Evolutionary conservation across 2,888 invertebrate genomes (phyloP), one percentile per base, ranked within the genome.

Genomic region (Nipponacmea schrenckii): DNA sequence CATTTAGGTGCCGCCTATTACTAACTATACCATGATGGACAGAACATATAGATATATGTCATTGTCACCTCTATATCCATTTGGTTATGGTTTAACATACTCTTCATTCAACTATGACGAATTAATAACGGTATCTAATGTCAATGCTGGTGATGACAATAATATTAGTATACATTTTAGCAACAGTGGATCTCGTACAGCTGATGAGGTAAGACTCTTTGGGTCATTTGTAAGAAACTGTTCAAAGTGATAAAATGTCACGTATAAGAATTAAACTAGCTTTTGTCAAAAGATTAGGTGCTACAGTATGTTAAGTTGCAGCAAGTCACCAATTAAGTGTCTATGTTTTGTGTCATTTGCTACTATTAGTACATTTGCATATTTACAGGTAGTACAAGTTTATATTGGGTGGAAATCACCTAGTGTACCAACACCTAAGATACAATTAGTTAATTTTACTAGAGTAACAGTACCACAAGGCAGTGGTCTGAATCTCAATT

Each of bases 31-130:
- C 1, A 86, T 86, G 86, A 75, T 71, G 39, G 81, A 79, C 14
- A 74, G 80, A 48, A 86, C 86, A 10, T 86, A 86, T 76, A 76
- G 86, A 27, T 86, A 85, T 67, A 83, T 83, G 65, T 72, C 73
- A 15, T 79, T 78, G 15, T 65, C 69, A 20, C 82, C 80, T 46
- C 74, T 79, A 20, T 82, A 79, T 72, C 82, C 82, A 14, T 82
- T 80, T 73, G 80, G 82, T 31, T 81, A 79, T 72, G 82, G 81
- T 3, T 70, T 80, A 14, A 80, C 80, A 12, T 82, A 80, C 69
- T 72, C 79, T 3, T 75, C 62, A 46, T 82, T 79, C 68, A 44
- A 73, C 12, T 81, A 79, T 71, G 67, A 67, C 10, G 69, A 72
- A 1, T 45, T 82, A 17, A 45, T 12, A 2, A 62, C 74, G 7